Percentiles rank a stretch among this genome's conserved stretches.
These are phyloP conservation scores for Argyresthia goedartella DNA, from an alignment of 2,888 invertebrate species.

Conservation along the genomic window DNA sequence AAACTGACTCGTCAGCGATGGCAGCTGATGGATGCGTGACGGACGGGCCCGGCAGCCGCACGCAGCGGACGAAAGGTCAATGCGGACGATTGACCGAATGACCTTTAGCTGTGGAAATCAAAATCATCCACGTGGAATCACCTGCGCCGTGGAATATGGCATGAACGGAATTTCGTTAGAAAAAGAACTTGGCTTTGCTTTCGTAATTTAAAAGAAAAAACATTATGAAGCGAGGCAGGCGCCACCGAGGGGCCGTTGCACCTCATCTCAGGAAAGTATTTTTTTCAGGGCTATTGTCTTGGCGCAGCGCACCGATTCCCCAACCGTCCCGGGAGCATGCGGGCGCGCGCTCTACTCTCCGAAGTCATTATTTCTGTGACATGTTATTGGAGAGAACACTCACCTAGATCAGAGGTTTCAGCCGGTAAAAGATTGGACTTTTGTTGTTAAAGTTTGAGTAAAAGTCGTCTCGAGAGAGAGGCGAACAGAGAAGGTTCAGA, in stretches of 20 bases:
- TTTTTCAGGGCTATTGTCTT: slow-evolving; percentile 26
- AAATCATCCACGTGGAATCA: no score
- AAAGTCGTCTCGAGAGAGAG: neutral
- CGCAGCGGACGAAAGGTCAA: slow-evolving; percentile 21
- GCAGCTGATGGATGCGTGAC: slow-evolving; percentile 58
- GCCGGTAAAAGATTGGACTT: neutral
- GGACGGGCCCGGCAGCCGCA: slow-evolving; percentile 33
- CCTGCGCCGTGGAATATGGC: no score
- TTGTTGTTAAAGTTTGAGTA: no score
- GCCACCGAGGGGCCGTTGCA: slow-evolving; percentile 11
- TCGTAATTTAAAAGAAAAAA: slow-evolving; percentile 10
- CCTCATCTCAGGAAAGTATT: slow-evolving; percentile 26
- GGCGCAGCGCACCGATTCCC: slow-evolving; percentile 17
- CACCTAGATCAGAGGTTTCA: slow-evolving; percentile 13
- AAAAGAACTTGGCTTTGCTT: slow-evolving; percentile 12
- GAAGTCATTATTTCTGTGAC: slow-evolving; percentile 33
- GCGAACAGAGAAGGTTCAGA: slow-evolving; percentile 4
- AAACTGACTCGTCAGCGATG: slow-evolving; percentile 40
- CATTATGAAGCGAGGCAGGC: slow-evolving; percentile 14
- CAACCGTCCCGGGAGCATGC: slow-evolving; percentile 21
- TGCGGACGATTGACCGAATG: slow-evolving; percentile 27
- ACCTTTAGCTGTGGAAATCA: slow-evolving; percentile 16
- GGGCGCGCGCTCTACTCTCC: slow-evolving; percentile 20
- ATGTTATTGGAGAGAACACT: slow-evolving; percentile 26
- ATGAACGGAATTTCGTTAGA: neutral